These are phyloP conservation scores for Cichladusa arquata DNA, from an alignment of 2,113 vertebrate species.

Conservation along the genomic window DNA sequence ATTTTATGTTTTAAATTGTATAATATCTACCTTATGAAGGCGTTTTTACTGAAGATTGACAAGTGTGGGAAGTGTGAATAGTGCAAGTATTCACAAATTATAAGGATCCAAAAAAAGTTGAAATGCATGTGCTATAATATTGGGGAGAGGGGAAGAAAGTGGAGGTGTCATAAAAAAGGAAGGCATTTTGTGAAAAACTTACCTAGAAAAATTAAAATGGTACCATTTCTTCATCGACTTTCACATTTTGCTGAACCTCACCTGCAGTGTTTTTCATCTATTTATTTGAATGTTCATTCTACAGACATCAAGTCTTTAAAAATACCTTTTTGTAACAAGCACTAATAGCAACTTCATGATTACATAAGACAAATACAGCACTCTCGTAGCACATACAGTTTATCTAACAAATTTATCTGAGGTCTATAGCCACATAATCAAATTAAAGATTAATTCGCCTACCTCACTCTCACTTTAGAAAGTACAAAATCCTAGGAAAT, in stretches of 20 bases:
- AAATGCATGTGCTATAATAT: conserved; percentile 63
- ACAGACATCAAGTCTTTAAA: background rate
- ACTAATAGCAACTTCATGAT: conserved; percentile 11
- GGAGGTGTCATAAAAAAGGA: conserved; percentile 18
- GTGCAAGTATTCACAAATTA: conserved; percentile 67
- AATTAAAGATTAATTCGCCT: conserved; percentile 18
- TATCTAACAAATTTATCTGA: conserved; percentile 21
- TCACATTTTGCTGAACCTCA: background rate
- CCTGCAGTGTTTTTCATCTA: background rate
- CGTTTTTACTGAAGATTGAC: conserved; percentile 66
- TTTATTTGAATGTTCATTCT: background rate
- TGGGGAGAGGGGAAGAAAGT: conserved; percentile 55
- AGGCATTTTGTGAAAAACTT: conserved; percentile 38
- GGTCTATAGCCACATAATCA: background rate
- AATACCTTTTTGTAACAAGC: background rate
- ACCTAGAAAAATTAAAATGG: conserved; percentile 35
- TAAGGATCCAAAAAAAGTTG: conserved; percentile 68
- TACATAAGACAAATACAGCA: conserved; percentile 9
- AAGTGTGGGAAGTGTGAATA: conserved; percentile 72
- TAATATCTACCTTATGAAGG: conserved; percentile 68
- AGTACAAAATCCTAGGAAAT: conserved; percentile 21
- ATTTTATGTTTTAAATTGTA: conserved; percentile 67
- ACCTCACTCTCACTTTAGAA: background rate
- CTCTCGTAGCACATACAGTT: background rate
- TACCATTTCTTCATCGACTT: background rate